Evolutionary conservation across 1,140 invertebrate species (phyloP).

Genomic region (Ectropis grisescens): DNA sequence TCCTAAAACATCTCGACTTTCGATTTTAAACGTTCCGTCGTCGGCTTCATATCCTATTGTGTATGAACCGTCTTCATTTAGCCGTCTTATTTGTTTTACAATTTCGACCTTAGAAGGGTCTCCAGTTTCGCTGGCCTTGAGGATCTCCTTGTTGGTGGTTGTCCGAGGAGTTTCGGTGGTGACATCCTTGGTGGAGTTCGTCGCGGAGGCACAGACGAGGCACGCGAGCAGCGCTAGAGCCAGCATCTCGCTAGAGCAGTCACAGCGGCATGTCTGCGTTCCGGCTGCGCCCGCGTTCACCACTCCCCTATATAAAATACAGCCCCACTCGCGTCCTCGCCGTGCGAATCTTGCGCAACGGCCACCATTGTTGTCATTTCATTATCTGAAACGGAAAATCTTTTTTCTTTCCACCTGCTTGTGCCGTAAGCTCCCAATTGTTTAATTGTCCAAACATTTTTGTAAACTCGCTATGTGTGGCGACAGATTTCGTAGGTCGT

Average conservation of each 20-base stretch:
- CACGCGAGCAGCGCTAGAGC: slow-evolving; percentile 37
- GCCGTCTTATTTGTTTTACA: slow-evolving; percentile 82
- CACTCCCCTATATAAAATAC: slow-evolving; percentile 62
- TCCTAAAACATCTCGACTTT: slow-evolving; percentile 84
- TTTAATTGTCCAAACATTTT: slow-evolving; percentile 49
- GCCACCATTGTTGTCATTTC: slow-evolving; percentile 61
- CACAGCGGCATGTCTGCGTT: slow-evolving; percentile 52
- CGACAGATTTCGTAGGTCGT: slow-evolving; percentile 17
- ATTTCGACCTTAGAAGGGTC: slow-evolving; percentile 72
- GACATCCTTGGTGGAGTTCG: slow-evolving; percentile 60
- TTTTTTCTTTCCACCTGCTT: slow-evolving; percentile 44
- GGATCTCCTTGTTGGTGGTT: slow-evolving; percentile 60
- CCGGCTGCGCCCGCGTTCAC: slow-evolving; percentile 36
- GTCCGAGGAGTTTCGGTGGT: slow-evolving; percentile 20
- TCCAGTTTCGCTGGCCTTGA: slow-evolving; percentile 70
- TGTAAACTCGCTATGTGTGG: slow-evolving; percentile 25
- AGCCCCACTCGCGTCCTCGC: slow-evolving; percentile 46
- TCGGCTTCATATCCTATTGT: slow-evolving; percentile 88
- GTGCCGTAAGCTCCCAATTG: slow-evolving; percentile 52
- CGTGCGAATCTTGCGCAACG: slow-evolving; percentile 65
- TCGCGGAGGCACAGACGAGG: slow-evolving; percentile 70
- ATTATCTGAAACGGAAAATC: slow-evolving; percentile 69
- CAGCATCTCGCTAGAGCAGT: slow-evolving; percentile 46
- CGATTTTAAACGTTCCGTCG: slow-evolving; percentile 88
- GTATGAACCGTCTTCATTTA: slow-evolving; percentile 88